These are phyloP conservation scores for Diploptera punctata DNA, from an alignment of 2,888 invertebrate species.

Conservation along the genomic window DNA sequence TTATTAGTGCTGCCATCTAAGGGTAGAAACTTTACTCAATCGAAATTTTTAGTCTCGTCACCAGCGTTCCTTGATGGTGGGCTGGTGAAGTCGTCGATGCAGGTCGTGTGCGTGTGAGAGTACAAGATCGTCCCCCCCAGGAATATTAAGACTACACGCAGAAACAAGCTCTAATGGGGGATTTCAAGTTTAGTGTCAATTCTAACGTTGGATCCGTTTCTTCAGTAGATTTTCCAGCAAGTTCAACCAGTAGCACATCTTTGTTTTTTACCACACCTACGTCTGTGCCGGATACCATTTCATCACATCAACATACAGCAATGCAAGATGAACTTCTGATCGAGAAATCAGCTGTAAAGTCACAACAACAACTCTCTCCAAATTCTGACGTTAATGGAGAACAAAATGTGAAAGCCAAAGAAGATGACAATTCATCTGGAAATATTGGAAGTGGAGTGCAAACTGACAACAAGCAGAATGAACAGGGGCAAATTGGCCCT, in stretches of 20 bases:
- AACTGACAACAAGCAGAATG: slow-evolving; percentile 46
- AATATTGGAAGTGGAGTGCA: slow-evolving; percentile 46
- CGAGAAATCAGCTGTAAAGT: slow-evolving; percentile 47
- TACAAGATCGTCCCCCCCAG: slow-evolving; percentile 43
- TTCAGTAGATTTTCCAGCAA: slow-evolving; percentile 48
- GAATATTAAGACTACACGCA: slow-evolving; percentile 42
- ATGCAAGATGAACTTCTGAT: slow-evolving; percentile 50
- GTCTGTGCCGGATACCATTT: slow-evolving; percentile 48
- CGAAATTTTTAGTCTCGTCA: slow-evolving; percentile 43
- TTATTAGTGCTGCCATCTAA: slow-evolving; percentile 36
- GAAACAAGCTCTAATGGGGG: slow-evolving; percentile 49
- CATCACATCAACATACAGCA: slow-evolving; percentile 48
- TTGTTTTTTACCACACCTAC: slow-evolving; percentile 49
- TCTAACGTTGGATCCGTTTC: slow-evolving; percentile 49
- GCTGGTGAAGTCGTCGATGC: slow-evolving; percentile 43
- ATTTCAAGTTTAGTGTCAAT: slow-evolving; percentile 50
- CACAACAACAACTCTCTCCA: slow-evolving; percentile 45
- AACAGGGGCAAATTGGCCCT: slow-evolving; percentile 46
- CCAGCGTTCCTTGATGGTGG: slow-evolving; percentile 42
- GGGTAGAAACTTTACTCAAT: slow-evolving; percentile 25
- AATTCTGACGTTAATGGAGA: slow-evolving; percentile 47
- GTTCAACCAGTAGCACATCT: slow-evolving; percentile 46
- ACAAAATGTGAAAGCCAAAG: slow-evolving; percentile 47
- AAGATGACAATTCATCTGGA: slow-evolving; percentile 47
- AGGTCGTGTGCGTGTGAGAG: slow-evolving; percentile 45